A percentile compares a stretch with the other conserved stretches of the same genome.
Evolutionary conservation across 1,140 invertebrate species (phyloP).

Genomic region (Condylostylus longicornis): DNA sequence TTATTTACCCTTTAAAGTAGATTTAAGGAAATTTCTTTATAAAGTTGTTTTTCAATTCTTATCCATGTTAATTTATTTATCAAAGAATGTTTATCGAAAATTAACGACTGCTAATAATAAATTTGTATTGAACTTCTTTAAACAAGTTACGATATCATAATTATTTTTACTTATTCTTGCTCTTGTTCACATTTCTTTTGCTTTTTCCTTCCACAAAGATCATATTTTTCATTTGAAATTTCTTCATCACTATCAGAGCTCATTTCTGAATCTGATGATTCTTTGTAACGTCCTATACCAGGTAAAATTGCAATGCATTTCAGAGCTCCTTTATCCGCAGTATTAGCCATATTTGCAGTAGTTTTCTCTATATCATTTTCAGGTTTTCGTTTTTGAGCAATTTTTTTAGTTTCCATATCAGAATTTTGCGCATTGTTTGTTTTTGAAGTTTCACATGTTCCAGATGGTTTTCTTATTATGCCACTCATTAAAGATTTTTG

Average conservation of each 20-base stretch:
- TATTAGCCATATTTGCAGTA: too few species aligned
- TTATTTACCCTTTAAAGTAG: too few species aligned
- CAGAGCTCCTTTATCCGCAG: conserved; percentile 33
- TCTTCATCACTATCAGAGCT: conserved; percentile 43
- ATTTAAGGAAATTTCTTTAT: too few species aligned
- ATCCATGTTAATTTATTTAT: too few species aligned
- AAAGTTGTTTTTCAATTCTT: too few species aligned
- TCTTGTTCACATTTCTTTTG: conserved; percentile 27
- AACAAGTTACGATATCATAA: too few species aligned
- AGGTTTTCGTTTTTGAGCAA: not conserved
- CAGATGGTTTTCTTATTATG: conserved; percentile 40
- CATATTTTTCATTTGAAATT: conserved; percentile 28
- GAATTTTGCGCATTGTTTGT: too few species aligned
- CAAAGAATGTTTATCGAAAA: too few species aligned
- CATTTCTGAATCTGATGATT: conserved; percentile 53
- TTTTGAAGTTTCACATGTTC: too few species aligned
- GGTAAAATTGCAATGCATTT: conserved; percentile 61
- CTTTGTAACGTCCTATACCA: conserved; percentile 56
- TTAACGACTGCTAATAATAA: too few species aligned
- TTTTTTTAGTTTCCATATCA: conserved; percentile 17
- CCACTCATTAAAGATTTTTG: conserved; percentile 22
- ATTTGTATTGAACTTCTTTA: too few species aligned
- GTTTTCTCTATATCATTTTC: too few species aligned
- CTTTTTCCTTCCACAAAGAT: conserved; percentile 43
- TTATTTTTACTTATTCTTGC: conserved; percentile 6